phyloP scores from a whole-genome alignment of 1,140 invertebrate species.

The Drosophila seguyi region DNA sequence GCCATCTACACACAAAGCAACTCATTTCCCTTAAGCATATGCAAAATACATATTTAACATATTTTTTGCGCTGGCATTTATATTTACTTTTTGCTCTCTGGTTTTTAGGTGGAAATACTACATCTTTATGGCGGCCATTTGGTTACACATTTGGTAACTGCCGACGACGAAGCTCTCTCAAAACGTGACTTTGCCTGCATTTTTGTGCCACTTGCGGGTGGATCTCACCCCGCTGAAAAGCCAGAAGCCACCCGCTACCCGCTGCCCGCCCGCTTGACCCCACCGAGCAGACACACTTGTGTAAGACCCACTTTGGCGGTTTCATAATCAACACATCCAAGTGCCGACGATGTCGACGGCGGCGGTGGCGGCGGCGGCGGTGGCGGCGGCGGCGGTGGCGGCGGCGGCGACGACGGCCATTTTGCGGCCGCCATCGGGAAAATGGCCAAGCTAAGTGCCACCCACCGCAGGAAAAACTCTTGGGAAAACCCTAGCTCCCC shows the following conservation, averaged over 20 bases:
- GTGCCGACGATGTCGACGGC: background rate
- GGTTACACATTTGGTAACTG: conserved; percentile 61
- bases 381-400: too few relatives aligned
- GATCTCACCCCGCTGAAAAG: conserved; percentile 4
- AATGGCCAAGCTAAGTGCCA: conserved; percentile 55
- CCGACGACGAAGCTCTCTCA: conserved; percentile 32
- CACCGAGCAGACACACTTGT: conserved; percentile 49
- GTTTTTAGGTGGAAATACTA: conserved; percentile 38
- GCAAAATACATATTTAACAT: conserved; percentile 55
- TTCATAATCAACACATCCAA: conserved; percentile 69
- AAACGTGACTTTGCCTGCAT: conserved; percentile 80
- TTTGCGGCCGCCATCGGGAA: conserved; percentile 60
- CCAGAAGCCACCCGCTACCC: background rate
- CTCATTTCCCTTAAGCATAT: conserved; percentile 53
- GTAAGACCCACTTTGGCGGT: conserved; percentile 63
- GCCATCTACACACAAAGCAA: conserved; percentile 34
- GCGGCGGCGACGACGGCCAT: conserved; percentile 51
- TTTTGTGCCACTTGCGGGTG: conserved; percentile 57
- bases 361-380: too few relatives aligned
- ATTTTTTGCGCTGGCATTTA: conserved; percentile 60
- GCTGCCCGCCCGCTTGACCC: conserved; percentile 1
- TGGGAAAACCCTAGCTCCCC: conserved; percentile 30
- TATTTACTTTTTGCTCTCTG: conserved; percentile 23
- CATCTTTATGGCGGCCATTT: conserved; percentile 70
- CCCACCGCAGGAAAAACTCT: conserved; percentile 42